phyloP scores from a whole-genome alignment of 2,113 vertebrate species.

The Fukomys damarensis region DNA sequence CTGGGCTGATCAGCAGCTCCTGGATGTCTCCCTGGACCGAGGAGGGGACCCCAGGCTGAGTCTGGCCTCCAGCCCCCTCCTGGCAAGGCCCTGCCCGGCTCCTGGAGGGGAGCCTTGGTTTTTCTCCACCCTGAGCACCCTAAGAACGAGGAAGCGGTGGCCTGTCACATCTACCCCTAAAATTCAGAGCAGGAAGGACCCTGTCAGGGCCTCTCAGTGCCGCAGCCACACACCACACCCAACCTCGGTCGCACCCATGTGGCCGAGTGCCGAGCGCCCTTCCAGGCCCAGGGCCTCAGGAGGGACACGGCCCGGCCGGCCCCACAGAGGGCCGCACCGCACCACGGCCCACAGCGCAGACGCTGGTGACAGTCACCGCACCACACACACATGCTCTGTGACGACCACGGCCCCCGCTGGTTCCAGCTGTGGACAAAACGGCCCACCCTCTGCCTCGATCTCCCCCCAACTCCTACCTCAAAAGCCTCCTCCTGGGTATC shows the following conservation, averaged over 20 bases:
- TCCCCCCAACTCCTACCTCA: constrained; percentile 86
- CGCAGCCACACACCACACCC: neutral
- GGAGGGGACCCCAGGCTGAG: neutral
- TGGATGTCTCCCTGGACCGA: constrained; percentile 91
- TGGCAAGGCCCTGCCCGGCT: neutral
- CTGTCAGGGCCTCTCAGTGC: neutral
- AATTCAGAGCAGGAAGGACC: neutral
- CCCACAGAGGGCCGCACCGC: neutral
- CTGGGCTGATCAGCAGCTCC: constrained; percentile 90
- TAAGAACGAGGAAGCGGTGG: neutral
- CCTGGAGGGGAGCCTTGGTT: neutral
- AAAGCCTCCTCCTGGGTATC: constrained; percentile 90
- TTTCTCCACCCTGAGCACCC: neutral
- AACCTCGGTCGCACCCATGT: neutral
- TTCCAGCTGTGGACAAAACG: neutral
- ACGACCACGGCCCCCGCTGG: too few relatives aligned
- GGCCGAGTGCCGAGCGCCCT: neutral
- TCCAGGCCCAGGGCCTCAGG: neutral
- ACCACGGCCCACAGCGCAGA: neutral
- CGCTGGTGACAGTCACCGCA: neutral
- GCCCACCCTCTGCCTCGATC: neutral
- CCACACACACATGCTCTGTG: neutral
- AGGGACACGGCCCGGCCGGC: neutral
- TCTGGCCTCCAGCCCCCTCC: neutral
- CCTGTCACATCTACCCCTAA: neutral